Evolutionary conservation across 2,113 vertebrate genomes (phyloP).

Genomic region (Vireo altiloquus): DNA sequence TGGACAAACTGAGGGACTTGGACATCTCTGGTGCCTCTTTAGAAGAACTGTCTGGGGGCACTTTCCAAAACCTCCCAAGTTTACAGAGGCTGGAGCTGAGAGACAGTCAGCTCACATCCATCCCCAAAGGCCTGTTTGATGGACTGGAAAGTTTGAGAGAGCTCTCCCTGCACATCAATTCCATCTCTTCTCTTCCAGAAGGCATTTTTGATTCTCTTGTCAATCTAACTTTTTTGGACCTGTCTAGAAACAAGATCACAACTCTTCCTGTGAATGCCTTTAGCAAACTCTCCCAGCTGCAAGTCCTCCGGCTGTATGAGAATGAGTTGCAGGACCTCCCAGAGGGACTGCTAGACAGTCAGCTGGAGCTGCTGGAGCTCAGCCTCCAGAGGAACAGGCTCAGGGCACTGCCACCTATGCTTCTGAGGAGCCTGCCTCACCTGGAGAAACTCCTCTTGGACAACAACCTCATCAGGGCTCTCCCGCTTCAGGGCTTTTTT

Average conservation of each 20-base stretch:
- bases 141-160: conserved; percentile 57
- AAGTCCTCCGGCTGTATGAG: conserved; percentile 71
- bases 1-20: conserved; percentile 56
- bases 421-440: conserved; percentile 72
- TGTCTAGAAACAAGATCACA: conserved; percentile 74
- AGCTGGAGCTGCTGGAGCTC: conserved; percentile 70
- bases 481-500: conserved; percentile 69
- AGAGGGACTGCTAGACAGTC: conserved; percentile 67
- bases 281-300: conserved; percentile 66
- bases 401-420: conserved; percentile 53
- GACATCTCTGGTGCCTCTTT: conserved; percentile 71
- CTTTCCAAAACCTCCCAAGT: conserved; percentile 70
- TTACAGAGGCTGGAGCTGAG: conserved; percentile 71
- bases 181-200: conserved; percentile 73
- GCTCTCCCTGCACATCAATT: conserved; percentile 67
- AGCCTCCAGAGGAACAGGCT: conserved; percentile 70
- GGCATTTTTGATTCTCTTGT: conserved; percentile 75
- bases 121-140: conserved; percentile 75
- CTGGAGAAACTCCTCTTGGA: conserved; percentile 68
- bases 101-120: conserved; percentile 55
- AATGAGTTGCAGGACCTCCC: conserved; percentile 73
- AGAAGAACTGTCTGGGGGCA: conserved; percentile 58
- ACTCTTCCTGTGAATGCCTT: conserved; percentile 63
- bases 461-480: conserved; percentile 37
- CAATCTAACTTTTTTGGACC: conserved; percentile 65